Evolutionary conservation across 2,888 invertebrate genomes (phyloP), one percentile per base, ranked within the genome.

Genomic region (Abrostola triplasia): DNA sequence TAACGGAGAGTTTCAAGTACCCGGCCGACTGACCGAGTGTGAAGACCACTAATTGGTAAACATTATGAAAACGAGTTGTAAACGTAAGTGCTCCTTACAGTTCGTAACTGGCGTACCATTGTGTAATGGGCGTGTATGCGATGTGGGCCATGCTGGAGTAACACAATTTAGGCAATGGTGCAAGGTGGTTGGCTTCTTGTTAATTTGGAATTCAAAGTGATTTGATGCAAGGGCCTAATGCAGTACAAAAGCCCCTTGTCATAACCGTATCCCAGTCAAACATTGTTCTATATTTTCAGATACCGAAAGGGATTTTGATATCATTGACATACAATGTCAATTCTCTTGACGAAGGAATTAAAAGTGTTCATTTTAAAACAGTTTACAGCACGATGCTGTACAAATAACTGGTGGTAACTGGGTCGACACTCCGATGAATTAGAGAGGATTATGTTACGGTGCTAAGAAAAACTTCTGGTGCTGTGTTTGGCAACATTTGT

Each of bases 61-160:
- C 64, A 71, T 75, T 78, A 72, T 69, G 71, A 69, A 75, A 75
- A 77, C 44, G 37, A 64, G 49, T 63, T 24, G 64, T 69, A n/a
- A n/a, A n/a, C n/a, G n/a, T n/a, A 73, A 73, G 61, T 61, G 44
- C 47, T n/a, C 37, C 37, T 38, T 52, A 36, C 11, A 35, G 35
- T 6, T 57, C 50, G 59, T 47, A 51, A 59, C 64, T 52, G 54
- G 2, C 47, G 41, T 49, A 53, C n/a, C 35, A 59, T 73, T 73
- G 48, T 57, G 70, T 41, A 74, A 73, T 24, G 6, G 24, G 24
- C 24, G 4, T 48, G 5, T 5, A 13, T 10, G 9, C 47, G 41
- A 62, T 58, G 60, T 61, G 12, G 61, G 53, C 11, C 73, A 53
- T 0, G 38, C 40, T 36, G 6, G 5, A 56, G 47, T 0, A 36